Percentiles rank a stretch among this genome's conserved stretches.
Evolutionary conservation across 1,140 invertebrate genomes (phyloP).

Genomic region (Palaemon carinicauda): DNA sequence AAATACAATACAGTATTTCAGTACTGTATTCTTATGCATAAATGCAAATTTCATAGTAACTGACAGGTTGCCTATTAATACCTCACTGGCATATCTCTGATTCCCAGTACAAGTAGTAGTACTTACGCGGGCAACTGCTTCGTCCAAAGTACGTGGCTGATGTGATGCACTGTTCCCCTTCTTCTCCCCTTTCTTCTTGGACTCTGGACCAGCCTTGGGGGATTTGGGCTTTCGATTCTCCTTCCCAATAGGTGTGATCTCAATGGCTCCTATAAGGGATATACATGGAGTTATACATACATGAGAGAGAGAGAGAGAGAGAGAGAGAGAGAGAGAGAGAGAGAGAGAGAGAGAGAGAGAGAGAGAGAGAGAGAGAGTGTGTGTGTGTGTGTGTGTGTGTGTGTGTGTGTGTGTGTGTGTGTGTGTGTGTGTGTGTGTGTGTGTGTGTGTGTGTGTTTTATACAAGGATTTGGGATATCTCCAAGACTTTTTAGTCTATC

Average conservation of each 20-base stretch:
- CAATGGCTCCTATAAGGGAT: constrained; percentile 17
- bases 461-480: too few relatives aligned
- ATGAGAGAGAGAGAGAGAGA: too few relatives aligned
- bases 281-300: not conserved
- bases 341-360: too few relatives aligned
- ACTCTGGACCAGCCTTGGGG: not conserved
- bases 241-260: constrained; percentile 10
- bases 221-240: constrained; percentile 46
- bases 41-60: not conserved
- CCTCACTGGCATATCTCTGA: not conserved
- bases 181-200: constrained; percentile 41
- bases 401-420: too few relatives aligned
- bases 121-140: constrained; percentile 33
- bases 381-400: too few relatives aligned
- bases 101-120: not conserved
- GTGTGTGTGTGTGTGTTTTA: too few relatives aligned
- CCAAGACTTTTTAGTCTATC: too few relatives aligned
- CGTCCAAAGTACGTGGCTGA: constrained; percentile 35
- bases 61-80: not conserved
- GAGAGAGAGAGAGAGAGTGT: too few relatives aligned
- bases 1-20: too few relatives aligned
- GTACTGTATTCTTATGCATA: not conserved
- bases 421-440: too few relatives aligned
- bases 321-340: too few relatives aligned
- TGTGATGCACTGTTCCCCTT: constrained; percentile 17